phyloP scores from a whole-genome alignment of 2,888 invertebrate genomes.

The Escarpia spicata region DNA sequence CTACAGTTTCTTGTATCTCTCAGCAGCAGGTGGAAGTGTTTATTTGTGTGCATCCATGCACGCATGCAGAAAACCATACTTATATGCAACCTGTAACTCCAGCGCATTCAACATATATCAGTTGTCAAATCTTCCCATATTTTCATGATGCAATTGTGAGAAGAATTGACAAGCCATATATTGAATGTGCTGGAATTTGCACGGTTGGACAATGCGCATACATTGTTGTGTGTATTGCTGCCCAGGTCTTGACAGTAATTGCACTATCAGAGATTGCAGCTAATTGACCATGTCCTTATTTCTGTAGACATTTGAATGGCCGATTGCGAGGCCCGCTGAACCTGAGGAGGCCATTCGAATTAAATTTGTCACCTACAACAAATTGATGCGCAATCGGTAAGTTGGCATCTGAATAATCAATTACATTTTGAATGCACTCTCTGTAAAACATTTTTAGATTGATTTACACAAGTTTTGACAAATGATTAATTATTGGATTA shows the following conservation, averaged over 20 bases:
- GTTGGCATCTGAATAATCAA: neutral
- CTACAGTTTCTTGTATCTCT: neutral
- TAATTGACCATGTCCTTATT: neutral
- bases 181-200: neutral
- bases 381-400: constrained; percentile 70
- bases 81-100: too few species aligned
- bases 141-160: neutral
- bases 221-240: neutral
- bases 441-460: too few species aligned
- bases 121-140: too few species aligned
- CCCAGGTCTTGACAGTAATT: neutral
- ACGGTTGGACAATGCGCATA: neutral
- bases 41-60: neutral
- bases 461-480: too few species aligned
- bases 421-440: neutral
- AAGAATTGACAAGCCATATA: neutral
- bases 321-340: constrained; percentile 72
- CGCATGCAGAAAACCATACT: neutral
- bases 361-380: constrained; percentile 68
- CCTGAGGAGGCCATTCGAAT: constrained; percentile 71
- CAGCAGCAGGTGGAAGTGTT: neutral
- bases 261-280: too few species aligned
- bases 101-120: too few species aligned
- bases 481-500: too few species aligned
- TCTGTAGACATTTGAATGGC: constrained; percentile 71